Evolutionary conservation across 2,888 invertebrate genomes (phyloP).

Genomic region (Dione vanillae): DNA sequence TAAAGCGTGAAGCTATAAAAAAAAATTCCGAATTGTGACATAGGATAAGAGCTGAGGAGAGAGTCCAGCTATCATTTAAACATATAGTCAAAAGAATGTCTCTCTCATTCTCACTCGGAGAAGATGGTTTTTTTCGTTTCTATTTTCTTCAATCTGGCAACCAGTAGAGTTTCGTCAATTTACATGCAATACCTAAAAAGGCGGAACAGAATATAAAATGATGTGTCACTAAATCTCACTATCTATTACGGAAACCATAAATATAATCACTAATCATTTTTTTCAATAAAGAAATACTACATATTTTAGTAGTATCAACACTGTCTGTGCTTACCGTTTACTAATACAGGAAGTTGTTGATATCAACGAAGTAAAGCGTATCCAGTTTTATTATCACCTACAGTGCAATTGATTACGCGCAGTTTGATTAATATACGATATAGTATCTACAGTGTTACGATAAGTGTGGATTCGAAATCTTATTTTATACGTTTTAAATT

Average conservation of each 20-base stretch:
- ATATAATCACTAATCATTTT: background rate
- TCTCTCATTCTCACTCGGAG: too few relatives aligned
- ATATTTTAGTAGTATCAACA: background rate
- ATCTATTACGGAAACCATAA: background rate
- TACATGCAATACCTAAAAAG: background rate
- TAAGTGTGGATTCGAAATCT: background rate
- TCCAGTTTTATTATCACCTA: background rate
- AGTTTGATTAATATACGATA: background rate
- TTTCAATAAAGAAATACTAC: background rate
- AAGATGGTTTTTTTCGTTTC: too few relatives aligned
- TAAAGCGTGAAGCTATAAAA: too few relatives aligned
- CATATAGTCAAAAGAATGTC: too few relatives aligned
- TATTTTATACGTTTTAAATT: background rate
- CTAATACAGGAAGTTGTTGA: constrained; percentile 10
- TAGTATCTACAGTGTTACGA: background rate
- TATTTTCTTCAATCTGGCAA: too few relatives aligned
- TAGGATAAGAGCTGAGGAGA: too few relatives aligned
- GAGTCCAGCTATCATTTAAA: too few relatives aligned
- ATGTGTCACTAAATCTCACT: background rate
- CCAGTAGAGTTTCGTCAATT: too few relatives aligned
- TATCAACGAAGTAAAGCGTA: background rate
- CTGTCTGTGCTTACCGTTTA: background rate
- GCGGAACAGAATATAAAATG: background rate
- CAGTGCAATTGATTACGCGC: background rate
- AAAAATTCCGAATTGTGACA: too few relatives aligned